Evolutionary conservation across 2,888 invertebrate species (phyloP), one percentile per base, ranked within the genome.

Genomic region (Flabesymbios commensalis): DNA sequence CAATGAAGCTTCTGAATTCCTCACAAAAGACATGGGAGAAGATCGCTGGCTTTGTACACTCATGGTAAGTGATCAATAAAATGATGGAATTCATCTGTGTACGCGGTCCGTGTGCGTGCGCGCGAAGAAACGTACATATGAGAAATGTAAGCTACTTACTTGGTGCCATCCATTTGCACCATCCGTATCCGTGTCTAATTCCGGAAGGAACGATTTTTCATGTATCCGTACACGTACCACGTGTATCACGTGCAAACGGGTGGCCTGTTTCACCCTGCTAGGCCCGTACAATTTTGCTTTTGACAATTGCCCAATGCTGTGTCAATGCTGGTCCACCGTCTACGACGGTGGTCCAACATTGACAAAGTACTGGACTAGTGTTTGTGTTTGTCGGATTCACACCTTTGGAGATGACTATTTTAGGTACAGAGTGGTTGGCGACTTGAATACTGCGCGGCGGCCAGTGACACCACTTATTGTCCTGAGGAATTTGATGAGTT

Each of bases 401-500:
- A n/a, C n/a, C n/a, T n/a, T n/a, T n/a, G n/a, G n/a, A n/a, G n/a
- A n/a, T n/a, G n/a, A n/a, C n/a, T n/a, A n/a, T n/a, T 39, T 0
- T 53, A 76, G 76, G 72, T 76, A 1, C 75, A 77, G 53, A 73
- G 73, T 61, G 79, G 79, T 1, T 79, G 79, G 79, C 59, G 79
- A 3, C 74, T 79, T 19, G 79, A 78, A 55, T 79, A 79, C 63
- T 78, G 78, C 59, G 79, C 79, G 0, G 77, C 76, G 0, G 73
- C 78, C 10, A 72, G 72, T 49, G 75, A 77, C 68, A 68, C 72
- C 51, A 79, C 79, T 1, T 73, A 75, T 57, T 78, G 77, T 61
- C 79, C 79, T 0, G 73, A 73, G 43, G 74, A 77, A 10, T 79
- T 78, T 68, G 78, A 78, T 42, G 79, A 79, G 61, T 79, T 78